A percentile compares a stretch with the other conserved stretches of the same genome.
Conservation (phyloP, 2,888 invertebrate genomes). For the Cephus rjabovi region DNA sequence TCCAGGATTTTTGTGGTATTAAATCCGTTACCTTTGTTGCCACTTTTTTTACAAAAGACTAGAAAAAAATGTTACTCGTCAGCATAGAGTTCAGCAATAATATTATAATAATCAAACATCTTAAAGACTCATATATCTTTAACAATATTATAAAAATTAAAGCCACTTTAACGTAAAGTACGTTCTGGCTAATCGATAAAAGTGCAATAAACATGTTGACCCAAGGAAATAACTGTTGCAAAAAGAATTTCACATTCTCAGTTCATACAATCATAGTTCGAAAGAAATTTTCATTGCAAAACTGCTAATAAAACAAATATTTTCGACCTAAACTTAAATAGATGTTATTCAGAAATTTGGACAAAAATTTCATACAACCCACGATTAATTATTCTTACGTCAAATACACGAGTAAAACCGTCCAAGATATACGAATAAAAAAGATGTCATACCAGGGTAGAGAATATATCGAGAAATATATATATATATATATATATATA, state of each 20-base stretch:
- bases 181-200: background rate
- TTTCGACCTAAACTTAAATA: background rate
- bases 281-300: background rate
- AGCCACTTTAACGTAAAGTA: background rate
- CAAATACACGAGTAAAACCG: background rate
- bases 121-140: constrained; percentile 8
- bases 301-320: background rate
- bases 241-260: background rate
- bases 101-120: background rate
- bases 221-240: background rate
- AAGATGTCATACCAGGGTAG: background rate
- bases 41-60: constrained; percentile 80
- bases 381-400: background rate
- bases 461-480: background rate
- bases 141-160: background rate
- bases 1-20: constrained; percentile 71
- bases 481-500: too few relatives aligned
- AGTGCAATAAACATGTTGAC: background rate
- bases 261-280: background rate
- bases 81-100: background rate
- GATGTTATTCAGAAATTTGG: background rate
- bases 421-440: background rate
- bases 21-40: constrained; percentile 74
- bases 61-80: constrained; percentile 36
- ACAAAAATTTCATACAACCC: background rate